Percentiles rank a stretch among this genome's conserved stretches.
Conservation (phyloP, 2,113 vertebrate species). For the Poecilia latipinna region DNA sequence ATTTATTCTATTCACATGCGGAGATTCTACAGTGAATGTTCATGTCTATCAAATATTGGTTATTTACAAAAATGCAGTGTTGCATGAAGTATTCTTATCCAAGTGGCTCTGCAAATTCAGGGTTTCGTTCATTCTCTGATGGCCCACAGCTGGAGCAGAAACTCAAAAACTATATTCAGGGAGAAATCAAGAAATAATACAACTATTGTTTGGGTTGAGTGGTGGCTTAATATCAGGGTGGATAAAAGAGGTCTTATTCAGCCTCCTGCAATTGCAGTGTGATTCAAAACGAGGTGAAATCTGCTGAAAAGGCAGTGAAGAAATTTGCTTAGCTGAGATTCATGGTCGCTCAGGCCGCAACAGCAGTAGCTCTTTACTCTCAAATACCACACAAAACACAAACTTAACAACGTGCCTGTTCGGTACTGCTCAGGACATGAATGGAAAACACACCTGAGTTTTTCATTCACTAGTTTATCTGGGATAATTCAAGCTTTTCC, state of each 20-base stretch:
- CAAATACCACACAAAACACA: conserved; percentile 40
- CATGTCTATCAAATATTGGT: conserved; percentile 73
- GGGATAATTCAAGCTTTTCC: conserved; percentile 51
- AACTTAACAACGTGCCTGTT: conserved; percentile 40
- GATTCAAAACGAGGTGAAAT: conserved; percentile 44
- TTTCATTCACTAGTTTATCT: conserved; percentile 29
- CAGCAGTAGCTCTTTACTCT: conserved; percentile 31
- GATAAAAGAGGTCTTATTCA: conserved; percentile 31
- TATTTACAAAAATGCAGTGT: conserved; percentile 70
- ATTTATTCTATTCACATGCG: conserved; percentile 69
- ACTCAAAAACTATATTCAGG: conserved; percentile 48
- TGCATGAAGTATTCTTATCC: conserved; percentile 67
- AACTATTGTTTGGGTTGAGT: conserved; percentile 60
- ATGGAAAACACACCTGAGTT: not conserved
- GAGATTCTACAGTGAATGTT: conserved; percentile 62
- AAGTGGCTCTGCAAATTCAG: conserved; percentile 65
- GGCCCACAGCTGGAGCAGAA: conserved; percentile 58
- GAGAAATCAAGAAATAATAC: conserved; percentile 65
- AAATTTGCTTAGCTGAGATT: conserved; percentile 30
- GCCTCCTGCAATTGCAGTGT: conserved; percentile 22
- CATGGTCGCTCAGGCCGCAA: conserved; percentile 29
- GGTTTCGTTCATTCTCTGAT: conserved; percentile 51
- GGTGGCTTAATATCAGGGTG: conserved; percentile 49
- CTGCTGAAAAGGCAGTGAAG: conserved; percentile 32
- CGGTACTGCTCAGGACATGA: conserved; percentile 32